These are phyloP conservation scores for Heliconius cydno DNA, from an alignment of 2,888 invertebrate species.

Conservation along the genomic window DNA sequence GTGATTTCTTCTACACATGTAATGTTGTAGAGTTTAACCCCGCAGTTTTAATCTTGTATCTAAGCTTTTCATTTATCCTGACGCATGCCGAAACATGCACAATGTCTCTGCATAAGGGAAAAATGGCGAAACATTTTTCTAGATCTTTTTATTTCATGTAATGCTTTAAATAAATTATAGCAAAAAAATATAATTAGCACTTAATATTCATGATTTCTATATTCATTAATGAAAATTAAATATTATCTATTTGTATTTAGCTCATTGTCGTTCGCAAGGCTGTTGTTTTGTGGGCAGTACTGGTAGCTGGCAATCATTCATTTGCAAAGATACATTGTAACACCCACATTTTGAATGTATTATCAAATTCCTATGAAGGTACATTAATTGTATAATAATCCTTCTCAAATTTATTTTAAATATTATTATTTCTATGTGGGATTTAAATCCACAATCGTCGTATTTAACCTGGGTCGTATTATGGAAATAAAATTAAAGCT, in stretches of 20 bases:
- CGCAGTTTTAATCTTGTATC: no score
- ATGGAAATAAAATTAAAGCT: background rate
- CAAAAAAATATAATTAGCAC: background rate
- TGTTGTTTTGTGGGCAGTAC: constrained; percentile 10
- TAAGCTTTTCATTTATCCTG: no score
- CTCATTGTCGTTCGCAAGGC: constrained; percentile 44
- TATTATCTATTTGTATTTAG: constrained; percentile 46
- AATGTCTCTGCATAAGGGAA: background rate
- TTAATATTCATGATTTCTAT: constrained; percentile 1
- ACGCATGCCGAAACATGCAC: background rate
- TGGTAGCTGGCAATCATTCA: background rate
- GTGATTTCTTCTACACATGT: no score
- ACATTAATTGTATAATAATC: no score
- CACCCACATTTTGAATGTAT: background rate
- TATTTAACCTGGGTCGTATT: background rate
- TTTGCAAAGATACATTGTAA: background rate
- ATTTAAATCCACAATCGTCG: no score
- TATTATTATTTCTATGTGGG: no score
- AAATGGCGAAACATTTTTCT: background rate
- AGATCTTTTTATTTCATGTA: background rate
- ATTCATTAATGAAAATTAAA: constrained; percentile 40
- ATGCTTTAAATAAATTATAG: background rate
- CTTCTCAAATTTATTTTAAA: no score
- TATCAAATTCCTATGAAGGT: no score
- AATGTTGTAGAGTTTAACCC: no score